Evolutionary conservation across 2,888 invertebrate species (phyloP), one percentile per base, ranked within the genome.

Genomic region (Leistus spinibarbis): DNA sequence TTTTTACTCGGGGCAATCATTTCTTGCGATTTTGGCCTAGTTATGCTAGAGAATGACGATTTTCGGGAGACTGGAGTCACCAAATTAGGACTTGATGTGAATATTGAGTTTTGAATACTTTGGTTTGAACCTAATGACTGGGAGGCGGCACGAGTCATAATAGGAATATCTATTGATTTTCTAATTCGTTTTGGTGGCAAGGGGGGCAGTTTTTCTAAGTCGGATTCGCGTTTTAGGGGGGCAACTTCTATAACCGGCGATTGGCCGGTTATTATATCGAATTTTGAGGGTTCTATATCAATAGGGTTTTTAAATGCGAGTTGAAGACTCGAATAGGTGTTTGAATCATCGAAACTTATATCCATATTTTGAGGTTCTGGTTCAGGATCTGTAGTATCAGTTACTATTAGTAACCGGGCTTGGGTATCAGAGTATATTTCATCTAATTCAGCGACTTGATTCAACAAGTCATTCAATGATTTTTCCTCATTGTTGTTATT

Each of bases 281-380:
- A 90, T 27, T 88, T 86, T 56, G 79, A 79, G 66, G 82, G 79
- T 65, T 85, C 83, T 76, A 93, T 89, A 22, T 88, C 87, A 0
- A 94, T 86, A 0, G 95, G 95, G 85, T 95, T 95, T 84, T 92
- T 94, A 86, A 95, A 95, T 0, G 95, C 95, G 82, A 94, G 88
- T 82, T 95, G 95, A 69, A 95, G 86, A 82, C 95, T 95, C 0
- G 94, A 93, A 81, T 95, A 95, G 0, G 94, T 94, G 76, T 92
- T 92, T 40, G 92, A 89, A 80, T 95, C 95, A 81, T 92, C 91
- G 78, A 93, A 93, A 56, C 90, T 91, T 27, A 89, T 88, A 57
- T 91, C 92, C 0, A 86, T 80, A 62, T 91, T 91, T 83, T 88
- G 86, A 9, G 86, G 84, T 62, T 77, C 74, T 13, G 71, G 69